phyloP scores from a whole-genome alignment of 2,888 invertebrate genomes.

The Didymodactylos carnosus region DNA sequence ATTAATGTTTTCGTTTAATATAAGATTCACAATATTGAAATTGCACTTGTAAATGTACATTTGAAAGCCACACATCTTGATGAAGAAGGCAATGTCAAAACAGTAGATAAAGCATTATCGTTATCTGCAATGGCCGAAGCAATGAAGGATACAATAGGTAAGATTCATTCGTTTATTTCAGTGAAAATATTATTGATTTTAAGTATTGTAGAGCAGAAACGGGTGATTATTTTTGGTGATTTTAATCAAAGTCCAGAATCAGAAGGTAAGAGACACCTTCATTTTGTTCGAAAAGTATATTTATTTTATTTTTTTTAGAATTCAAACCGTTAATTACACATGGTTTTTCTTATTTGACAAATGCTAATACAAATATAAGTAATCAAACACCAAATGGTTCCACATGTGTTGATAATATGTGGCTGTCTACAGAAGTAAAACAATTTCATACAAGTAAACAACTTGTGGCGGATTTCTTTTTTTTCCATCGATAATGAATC shows the following conservation, averaged over 20 bases:
- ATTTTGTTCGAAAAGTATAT: too few relatives aligned
- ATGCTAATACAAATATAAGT: slow-evolving; percentile 24
- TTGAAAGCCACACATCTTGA: slow-evolving; percentile 21
- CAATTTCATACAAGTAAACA: slow-evolving; percentile 23
- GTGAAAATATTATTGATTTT: too few relatives aligned
- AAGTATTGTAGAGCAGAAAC: slow-evolving; percentile 24
- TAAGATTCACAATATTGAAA: slow-evolving; percentile 22
- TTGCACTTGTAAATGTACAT: slow-evolving; percentile 24
- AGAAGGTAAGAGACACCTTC: too few relatives aligned
- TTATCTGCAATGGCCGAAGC: slow-evolving; percentile 20
- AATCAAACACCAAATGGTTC: slow-evolving; percentile 21
- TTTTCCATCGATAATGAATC: too few relatives aligned
- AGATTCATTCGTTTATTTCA: slow-evolving; percentile 4
- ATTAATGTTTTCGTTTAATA: too few relatives aligned
- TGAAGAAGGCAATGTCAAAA: slow-evolving; percentile 19
- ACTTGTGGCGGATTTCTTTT: too few relatives aligned
- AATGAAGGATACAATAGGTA: slow-evolving; percentile 16
- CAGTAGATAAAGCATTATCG: slow-evolving; percentile 1
- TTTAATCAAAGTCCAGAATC: slow-evolving; percentile 24
- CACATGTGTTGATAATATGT: slow-evolving; percentile 29
- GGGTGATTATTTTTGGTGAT: slow-evolving; percentile 28
- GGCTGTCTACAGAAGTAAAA: slow-evolving; percentile 25
- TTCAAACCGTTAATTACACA: slow-evolving; percentile 22
- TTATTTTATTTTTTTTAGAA: too few relatives aligned
- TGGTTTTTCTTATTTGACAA: slow-evolving; percentile 24